Percentiles rank a stretch among this genome's conserved stretches.
phyloP scores from a whole-genome alignment of 2,113 vertebrate genomes.

The Rallus limicola region DNA sequence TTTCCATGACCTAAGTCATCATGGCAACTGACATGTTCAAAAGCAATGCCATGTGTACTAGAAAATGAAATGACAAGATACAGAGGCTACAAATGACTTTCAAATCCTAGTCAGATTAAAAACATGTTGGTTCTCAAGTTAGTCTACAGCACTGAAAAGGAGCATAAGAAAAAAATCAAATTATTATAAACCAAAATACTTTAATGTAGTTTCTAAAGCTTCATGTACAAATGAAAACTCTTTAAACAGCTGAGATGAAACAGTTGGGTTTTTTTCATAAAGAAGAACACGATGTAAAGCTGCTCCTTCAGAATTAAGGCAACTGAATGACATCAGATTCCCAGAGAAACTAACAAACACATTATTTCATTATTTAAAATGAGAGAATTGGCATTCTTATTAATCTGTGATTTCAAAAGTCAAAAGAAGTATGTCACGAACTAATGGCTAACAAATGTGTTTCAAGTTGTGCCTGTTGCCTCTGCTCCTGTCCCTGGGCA shows the following conservation, averaged over 20 bases:
- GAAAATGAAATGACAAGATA: not conserved
- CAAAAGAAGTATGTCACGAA: not conserved
- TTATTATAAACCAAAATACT: not conserved
- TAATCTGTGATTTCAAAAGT: not conserved
- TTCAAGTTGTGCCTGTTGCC: not conserved
- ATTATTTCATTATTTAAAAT: not conserved
- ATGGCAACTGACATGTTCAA: not conserved
- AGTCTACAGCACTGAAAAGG: not conserved
- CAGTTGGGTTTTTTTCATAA: not conserved
- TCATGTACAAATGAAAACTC: not conserved
- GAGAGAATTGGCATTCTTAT: not conserved
- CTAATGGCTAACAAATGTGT: not conserved
- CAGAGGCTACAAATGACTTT: not conserved
- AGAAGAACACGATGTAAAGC: not conserved
- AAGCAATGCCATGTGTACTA: not conserved
- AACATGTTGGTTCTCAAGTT: not conserved
- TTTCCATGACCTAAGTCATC: not conserved
- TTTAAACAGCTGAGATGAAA: not conserved
- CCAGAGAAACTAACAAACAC: not conserved
- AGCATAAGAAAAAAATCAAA: not conserved
- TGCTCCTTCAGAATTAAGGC: not conserved
- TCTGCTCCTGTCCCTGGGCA: not conserved
- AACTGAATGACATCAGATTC: not conserved
- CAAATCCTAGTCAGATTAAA: not conserved
- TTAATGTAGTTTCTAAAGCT: not conserved